These are phyloP conservation scores for Benitochromis conjunctus DNA, from an alignment of 2,113 vertebrate species.

Conservation along the genomic window DNA sequence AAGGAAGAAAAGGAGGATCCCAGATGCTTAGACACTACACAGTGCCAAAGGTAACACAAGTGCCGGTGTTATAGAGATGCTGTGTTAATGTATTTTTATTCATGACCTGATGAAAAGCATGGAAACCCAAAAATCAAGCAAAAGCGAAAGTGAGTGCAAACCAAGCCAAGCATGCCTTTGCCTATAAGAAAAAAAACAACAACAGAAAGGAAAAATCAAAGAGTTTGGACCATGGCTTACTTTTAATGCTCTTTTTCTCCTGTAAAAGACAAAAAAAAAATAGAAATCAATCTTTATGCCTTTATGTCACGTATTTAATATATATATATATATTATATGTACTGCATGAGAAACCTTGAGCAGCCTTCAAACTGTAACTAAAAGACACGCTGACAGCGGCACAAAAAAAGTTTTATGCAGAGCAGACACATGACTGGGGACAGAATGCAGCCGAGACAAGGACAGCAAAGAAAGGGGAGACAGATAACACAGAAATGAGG, in stretches of 20 bases:
- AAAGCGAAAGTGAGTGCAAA: conserved; percentile 69
- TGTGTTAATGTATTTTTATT: conserved; percentile 54
- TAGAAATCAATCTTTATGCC: conserved; percentile 72
- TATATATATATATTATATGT: background rate
- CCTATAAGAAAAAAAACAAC: conserved; percentile 9
- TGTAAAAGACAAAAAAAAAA: conserved; percentile 80
- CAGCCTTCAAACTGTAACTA: conserved; percentile 18
- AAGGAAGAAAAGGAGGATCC: background rate
- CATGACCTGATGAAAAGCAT: conserved; percentile 66
- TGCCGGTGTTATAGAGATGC: conserved; percentile 41
- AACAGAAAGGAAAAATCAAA: conserved; percentile 40
- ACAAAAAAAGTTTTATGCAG: conserved; percentile 20
- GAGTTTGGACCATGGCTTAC: conserved; percentile 76
- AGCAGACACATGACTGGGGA: conserved; percentile 44
- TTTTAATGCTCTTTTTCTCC: conserved; percentile 85
- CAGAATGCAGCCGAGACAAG: conserved; percentile 32
- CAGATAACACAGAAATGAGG: conserved; percentile 9
- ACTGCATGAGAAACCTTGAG: conserved; percentile 13
- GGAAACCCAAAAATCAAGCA: conserved; percentile 68
- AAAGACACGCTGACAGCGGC: conserved; percentile 31
- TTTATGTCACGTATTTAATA: conserved; percentile 27
- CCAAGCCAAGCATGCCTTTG: conserved; percentile 75
- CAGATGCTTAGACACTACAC: background rate
- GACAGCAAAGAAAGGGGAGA: conserved; percentile 34
- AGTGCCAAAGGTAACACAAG: conserved; percentile 13